Percentiles rank a stretch among this genome's conserved stretches.
Conservation (phyloP, 2,797 vertebrate genomes). For the Serranus cabrilla region DNA sequence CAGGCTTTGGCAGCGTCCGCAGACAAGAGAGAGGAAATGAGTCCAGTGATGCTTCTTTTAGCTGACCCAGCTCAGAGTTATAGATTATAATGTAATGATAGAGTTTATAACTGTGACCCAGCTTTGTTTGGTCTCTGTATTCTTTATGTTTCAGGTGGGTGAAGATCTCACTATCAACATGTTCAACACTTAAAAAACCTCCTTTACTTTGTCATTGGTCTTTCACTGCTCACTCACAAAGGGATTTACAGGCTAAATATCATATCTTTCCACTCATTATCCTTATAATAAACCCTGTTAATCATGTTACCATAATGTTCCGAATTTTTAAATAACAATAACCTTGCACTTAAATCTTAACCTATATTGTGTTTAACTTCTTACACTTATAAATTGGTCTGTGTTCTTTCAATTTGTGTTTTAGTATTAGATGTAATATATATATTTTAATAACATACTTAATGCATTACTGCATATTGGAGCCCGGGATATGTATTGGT, state of each 20-base stretch:
- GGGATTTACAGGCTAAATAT: neutral
- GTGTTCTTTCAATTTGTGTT: neutral
- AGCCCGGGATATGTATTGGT: too few species aligned
- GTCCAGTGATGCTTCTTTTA: constrained; percentile 81
- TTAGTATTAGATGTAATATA: neutral
- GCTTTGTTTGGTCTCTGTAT: constrained; percentile 55
- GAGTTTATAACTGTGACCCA: constrained; percentile 67
- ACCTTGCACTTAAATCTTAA: neutral
- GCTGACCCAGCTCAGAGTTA: constrained; percentile 78
- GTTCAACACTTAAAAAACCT: constrained; percentile 2
- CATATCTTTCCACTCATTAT: neutral
- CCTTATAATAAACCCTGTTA: neutral
- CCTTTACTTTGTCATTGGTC: constrained; percentile 2
- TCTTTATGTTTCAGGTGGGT: constrained; percentile 22
- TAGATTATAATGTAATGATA: constrained; percentile 61
- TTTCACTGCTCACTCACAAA: neutral
- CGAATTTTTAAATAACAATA: too few species aligned
- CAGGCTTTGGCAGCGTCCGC: constrained; percentile 72
- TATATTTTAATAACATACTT: neutral
- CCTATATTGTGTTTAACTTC: neutral
- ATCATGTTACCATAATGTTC: neutral
- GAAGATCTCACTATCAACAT: constrained; percentile 1
- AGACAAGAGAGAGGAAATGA: constrained; percentile 73
- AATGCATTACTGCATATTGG: neutral
- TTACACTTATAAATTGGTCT: neutral